Evolutionary conservation across 2,888 invertebrate genomes (phyloP).

Genomic region (Ophonus ardosiacus): DNA sequence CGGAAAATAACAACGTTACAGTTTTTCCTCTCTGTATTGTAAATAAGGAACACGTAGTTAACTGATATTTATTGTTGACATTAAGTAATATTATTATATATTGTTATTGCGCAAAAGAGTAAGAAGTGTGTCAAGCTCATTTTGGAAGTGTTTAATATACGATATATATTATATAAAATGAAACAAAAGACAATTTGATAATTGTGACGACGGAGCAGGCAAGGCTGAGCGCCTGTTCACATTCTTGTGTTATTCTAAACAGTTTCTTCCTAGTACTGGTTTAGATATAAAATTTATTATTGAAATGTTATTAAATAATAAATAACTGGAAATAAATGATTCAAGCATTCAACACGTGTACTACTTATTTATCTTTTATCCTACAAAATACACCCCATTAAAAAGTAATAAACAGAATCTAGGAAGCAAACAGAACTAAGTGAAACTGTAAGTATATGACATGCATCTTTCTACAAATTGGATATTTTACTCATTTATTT

Average conservation of each 20-base stretch:
- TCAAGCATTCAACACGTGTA: constrained; percentile 70
- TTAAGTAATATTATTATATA: constrained; percentile 62
- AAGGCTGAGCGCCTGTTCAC: constrained; percentile 32
- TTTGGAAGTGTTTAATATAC: constrained; percentile 63
- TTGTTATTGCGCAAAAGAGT: constrained; percentile 64
- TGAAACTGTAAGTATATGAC: constrained; percentile 36
- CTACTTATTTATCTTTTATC: constrained; percentile 39
- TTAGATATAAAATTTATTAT: constrained; percentile 71
- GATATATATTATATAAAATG: constrained; percentile 57
- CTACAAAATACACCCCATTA: constrained; percentile 28
- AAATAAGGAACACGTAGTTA: constrained; percentile 62
- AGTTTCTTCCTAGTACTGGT: constrained; percentile 68
- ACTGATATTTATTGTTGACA: constrained; percentile 63
- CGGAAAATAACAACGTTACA: constrained; percentile 52
- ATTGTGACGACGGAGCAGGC: constrained; percentile 44
- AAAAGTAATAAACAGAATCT: constrained; percentile 34
- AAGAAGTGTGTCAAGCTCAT: constrained; percentile 63
- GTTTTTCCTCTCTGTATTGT: constrained; percentile 62
- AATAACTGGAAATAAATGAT: constrained; percentile 74
- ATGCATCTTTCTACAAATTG: background rate
- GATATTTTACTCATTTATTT: constrained; percentile 62
- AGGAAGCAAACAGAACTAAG: constrained; percentile 18
- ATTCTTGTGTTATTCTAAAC: constrained; percentile 64
- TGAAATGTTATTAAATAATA: constrained; percentile 70
- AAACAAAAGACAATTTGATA: constrained; percentile 62